Conservation (phyloP, 2,888 invertebrate genomes). For the Glyphotaelius pellucidus region DNA sequence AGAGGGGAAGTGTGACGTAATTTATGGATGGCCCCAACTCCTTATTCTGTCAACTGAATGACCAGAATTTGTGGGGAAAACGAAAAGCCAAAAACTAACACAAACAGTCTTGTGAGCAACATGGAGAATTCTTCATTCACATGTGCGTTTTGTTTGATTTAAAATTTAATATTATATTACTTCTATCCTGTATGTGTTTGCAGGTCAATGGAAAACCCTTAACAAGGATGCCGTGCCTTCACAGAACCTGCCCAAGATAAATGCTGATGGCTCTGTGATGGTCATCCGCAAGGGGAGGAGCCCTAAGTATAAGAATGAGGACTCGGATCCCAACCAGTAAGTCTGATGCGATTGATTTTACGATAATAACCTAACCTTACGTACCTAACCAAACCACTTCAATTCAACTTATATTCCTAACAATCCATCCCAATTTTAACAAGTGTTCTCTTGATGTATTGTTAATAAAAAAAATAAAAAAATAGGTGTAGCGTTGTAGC, state of each 20-base stretch:
- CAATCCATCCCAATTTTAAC: neutral
- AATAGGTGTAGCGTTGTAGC: too few relatives aligned
- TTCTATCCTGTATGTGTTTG: conserved; percentile 49
- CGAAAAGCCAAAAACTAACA: neutral
- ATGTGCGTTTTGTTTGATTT: neutral
- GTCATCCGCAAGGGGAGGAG: conserved; percentile 75
- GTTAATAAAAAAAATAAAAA: too few relatives aligned
- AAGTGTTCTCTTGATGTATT: too few relatives aligned
- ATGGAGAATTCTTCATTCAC: too few relatives aligned
- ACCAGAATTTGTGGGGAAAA: neutral
- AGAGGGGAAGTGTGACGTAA: too few relatives aligned
- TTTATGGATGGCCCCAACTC: too few relatives aligned
- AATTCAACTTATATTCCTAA: neutral
- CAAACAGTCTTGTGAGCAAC: too few relatives aligned
- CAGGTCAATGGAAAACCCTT: conserved; percentile 75
- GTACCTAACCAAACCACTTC: neutral
- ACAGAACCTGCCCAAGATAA: conserved; percentile 74
- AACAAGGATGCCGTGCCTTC: conserved; percentile 76
- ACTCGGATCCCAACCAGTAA: conserved; percentile 39
- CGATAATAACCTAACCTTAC: neutral
- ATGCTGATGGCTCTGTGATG: conserved; percentile 76
- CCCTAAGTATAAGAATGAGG: conserved; percentile 73
- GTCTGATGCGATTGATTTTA: neutral
- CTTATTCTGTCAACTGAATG: neutral
- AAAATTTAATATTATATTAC: neutral